Conservation (phyloP, 2,888 invertebrate genomes). For the Macrosiphum euphorbiae region DNA sequence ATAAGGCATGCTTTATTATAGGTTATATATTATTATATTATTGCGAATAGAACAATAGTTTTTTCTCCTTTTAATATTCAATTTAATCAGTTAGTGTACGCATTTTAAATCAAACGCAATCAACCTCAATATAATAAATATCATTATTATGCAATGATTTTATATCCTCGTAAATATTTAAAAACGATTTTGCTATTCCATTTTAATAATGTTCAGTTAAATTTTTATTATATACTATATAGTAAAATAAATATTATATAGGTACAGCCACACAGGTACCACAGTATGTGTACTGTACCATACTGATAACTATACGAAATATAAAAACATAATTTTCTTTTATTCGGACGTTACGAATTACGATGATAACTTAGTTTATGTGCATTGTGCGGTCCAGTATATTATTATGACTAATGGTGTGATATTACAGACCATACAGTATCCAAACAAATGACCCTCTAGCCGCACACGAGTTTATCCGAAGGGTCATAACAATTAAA, state of each 20-base stretch:
- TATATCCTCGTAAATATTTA: neutral
- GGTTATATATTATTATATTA: neutral
- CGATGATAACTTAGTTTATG: neutral
- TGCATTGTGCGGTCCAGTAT: neutral
- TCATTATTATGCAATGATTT: neutral
- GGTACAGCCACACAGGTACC: neutral
- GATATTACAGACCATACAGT: neutral
- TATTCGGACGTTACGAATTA: neutral
- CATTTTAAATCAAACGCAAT: neutral
- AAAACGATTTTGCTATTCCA: neutral
- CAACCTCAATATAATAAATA: slow-evolving; percentile 9
- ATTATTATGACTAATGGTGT: neutral
- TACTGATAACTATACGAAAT: neutral
- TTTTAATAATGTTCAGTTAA: neutral
- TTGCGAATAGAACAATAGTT: neutral
- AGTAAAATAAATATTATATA: neutral
- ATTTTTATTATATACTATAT: neutral
- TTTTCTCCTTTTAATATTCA: neutral
- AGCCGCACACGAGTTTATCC: neutral
- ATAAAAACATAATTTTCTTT: neutral
- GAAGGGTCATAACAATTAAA: slow-evolving; percentile 57
- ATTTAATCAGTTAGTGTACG: neutral
- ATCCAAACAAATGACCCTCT: slow-evolving; percentile 22
- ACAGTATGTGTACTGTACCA: neutral
- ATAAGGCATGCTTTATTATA: neutral